phyloP scores from a whole-genome alignment of 2,113 vertebrate species.

The Phrynosoma platyrhinos region DNA sequence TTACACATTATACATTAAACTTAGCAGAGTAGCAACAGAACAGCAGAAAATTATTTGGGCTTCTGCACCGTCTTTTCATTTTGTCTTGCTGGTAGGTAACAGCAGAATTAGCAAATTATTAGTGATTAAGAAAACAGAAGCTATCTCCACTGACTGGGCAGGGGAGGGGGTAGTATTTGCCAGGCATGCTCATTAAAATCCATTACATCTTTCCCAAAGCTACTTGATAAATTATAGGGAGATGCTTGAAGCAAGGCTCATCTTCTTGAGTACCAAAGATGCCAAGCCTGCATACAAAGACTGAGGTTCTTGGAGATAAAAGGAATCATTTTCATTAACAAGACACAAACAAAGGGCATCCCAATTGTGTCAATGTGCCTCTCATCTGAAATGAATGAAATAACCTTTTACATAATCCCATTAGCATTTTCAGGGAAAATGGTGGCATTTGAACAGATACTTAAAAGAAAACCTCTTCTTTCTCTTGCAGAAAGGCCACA shows the following conservation, averaged over 20 bases:
- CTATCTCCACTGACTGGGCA: background rate
- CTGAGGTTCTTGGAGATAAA: conserved; percentile 39
- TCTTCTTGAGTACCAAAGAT: background rate
- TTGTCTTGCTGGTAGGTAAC: background rate
- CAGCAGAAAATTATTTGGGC: background rate
- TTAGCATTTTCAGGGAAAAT: conserved; percentile 72
- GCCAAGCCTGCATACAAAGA: background rate
- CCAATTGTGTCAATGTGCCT: conserved; percentile 38
- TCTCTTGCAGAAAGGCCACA: conserved; percentile 63
- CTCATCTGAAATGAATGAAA: conserved; percentile 46
- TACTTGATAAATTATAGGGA: conserved; percentile 5
- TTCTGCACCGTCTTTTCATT: background rate
- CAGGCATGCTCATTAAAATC: background rate
- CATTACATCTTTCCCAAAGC: background rate
- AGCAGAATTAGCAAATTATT: too few relatives aligned
- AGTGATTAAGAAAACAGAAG: background rate
- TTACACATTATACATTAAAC: too few relatives aligned
- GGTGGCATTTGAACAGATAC: conserved; percentile 57
- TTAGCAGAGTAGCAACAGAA: background rate
- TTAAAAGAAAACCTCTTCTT: conserved; percentile 42
- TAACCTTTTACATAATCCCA: conserved; percentile 74
- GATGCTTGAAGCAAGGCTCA: background rate
- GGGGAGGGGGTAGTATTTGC: background rate
- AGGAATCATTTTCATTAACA: conserved; percentile 57
- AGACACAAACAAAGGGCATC: conserved; percentile 70